A percentile compares a stretch with the other conserved stretches of the same genome.
phyloP scores from a whole-genome alignment of 1,140 invertebrate species.

The Aphis gossypii region DNA sequence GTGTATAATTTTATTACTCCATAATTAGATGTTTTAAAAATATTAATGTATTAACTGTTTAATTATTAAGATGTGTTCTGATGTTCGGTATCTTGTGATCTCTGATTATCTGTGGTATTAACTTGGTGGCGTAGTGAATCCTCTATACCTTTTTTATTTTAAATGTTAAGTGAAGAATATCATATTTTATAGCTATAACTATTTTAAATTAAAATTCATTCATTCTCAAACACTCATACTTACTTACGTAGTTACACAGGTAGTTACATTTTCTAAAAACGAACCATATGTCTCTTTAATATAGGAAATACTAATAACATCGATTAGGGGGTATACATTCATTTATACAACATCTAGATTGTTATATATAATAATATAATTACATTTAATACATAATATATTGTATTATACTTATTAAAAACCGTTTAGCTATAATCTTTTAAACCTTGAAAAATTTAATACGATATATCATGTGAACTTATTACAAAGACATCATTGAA shows the following conservation, averaged over 20 bases:
- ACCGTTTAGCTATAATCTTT: not conserved
- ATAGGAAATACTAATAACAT: not conserved
- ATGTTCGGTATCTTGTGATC: no score
- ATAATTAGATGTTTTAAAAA: no score
- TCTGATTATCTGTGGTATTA: no score
- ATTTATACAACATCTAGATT: not conserved
- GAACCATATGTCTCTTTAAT: not conserved
- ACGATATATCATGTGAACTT: not conserved
- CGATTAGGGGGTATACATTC: not conserved
- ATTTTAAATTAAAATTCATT: not conserved
- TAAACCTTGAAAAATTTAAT: not conserved
- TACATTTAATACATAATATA: not conserved
- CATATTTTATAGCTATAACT: not conserved
- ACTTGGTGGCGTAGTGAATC: no score
- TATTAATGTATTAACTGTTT: no score
- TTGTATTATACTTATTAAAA: not conserved
- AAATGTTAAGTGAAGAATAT: not conserved
- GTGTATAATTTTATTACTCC: no score
- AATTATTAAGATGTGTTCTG: no score
- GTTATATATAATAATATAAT: not conserved
- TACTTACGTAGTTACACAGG: no score
- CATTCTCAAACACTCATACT: not conserved
- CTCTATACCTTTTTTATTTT: not conserved
- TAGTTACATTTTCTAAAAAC: not conserved
- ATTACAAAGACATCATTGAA: not conserved